A percentile compares a stretch with the other conserved stretches of the same genome.
phyloP scores from a whole-genome alignment of 2,113 vertebrate genomes.

The Limanda limanda region DNA sequence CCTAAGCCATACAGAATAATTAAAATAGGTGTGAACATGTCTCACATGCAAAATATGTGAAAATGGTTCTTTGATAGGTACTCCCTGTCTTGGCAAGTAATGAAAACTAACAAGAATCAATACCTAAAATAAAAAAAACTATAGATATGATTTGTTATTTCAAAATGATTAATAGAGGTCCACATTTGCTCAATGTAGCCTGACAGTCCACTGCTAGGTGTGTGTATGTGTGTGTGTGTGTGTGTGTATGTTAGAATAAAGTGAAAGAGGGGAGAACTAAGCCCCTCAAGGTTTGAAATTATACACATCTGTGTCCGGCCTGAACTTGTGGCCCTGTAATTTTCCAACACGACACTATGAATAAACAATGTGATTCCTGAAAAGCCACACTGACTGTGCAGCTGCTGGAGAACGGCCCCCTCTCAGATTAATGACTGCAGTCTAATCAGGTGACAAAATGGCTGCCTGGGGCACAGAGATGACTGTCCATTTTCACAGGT shows the following conservation, averaged over 20 bases:
- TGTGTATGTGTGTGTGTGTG: constrained; percentile 11
- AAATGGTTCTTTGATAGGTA: too few species aligned
- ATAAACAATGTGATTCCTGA: constrained; percentile 54
- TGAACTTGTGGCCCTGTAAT: constrained; percentile 26
- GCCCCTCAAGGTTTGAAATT: constrained; percentile 30
- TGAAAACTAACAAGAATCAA: too few species aligned
- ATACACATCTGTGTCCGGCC: constrained; percentile 40
- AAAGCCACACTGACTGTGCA: constrained; percentile 9
- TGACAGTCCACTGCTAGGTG: background rate
- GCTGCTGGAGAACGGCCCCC: constrained; percentile 31
- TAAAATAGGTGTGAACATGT: too few species aligned
- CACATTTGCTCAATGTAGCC: background rate
- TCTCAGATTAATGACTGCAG: constrained; percentile 54
- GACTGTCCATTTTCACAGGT: constrained; percentile 76
- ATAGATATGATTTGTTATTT: too few species aligned
- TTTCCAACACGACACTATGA: constrained; percentile 47
- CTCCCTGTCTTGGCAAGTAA: too few species aligned
- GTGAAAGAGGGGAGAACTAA: constrained; percentile 6
- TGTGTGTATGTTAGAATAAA: background rate
- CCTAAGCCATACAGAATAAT: too few species aligned
- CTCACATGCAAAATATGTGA: too few species aligned
- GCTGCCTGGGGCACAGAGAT: constrained; percentile 51
- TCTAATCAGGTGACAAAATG: constrained; percentile 57
- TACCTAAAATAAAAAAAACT: too few species aligned
- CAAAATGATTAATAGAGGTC: too few species aligned